Base-by-base conservation (phyloP, 2,113 vertebrate genomes). In the Gymnorhina tibicen region DNA sequence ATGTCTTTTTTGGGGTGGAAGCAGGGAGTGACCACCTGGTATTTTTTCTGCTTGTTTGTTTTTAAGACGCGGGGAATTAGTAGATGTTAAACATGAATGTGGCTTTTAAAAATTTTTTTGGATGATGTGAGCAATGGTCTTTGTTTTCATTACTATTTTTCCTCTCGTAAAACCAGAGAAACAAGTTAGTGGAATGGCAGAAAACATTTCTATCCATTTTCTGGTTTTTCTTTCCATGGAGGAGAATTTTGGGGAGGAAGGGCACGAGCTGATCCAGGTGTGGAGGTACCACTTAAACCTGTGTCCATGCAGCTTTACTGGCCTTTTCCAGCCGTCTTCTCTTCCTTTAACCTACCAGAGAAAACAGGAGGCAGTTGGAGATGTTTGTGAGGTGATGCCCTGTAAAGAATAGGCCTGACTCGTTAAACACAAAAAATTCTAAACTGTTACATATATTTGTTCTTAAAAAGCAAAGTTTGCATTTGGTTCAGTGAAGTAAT, bases 341-440 rank as follows among this genome's bases (percentile, higher is more conserved):
- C 59, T 52, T 32, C 39, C 33, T 55, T 86, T 62, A 32, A 39
- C 49, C 47, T 56, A 15, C 33, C 44, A 47, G 46, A 50, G 62
- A 90, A 90, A 91, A 62, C 3, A 86, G 55, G 63, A 97, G 95
- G 75, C 67, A 87, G 12, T 33, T 62, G 72, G 89, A 85, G 86
- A 93, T 50, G 10, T 59, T 89, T 79, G 63, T 56, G 59, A 74
- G 91, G 67, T 73, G 52, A 23, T 89, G 52, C 33, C 58, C 82
- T 94, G 41, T 76, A 95, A 39, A 77, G 91, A 90, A 58, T 19
- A 76, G 83, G 19, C 44, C 80, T 95, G 66, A 35, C 85, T 96
- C 86, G 42, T 84, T 86, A 92, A 88, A 58, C 17, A 49, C 37
- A 79, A 55, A 28, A 6, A 30, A 21, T 30, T 24, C 9, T 17